phyloP scores from a whole-genome alignment of 2,797 vertebrate genomes.

The Chrosomus eos region DNA sequence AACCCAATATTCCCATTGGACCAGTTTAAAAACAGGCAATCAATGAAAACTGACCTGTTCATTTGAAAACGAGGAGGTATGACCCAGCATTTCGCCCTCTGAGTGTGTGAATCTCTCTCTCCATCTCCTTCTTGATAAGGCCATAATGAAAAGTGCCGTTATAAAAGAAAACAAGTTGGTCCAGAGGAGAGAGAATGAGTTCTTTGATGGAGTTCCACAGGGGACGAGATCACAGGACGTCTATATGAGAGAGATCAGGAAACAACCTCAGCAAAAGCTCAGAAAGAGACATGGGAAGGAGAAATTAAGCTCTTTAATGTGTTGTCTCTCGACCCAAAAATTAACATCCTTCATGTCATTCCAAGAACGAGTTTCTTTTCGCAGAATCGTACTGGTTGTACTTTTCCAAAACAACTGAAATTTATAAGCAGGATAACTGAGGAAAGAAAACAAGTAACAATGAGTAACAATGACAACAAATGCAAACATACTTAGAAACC shows the following conservation, averaged over 20 bases:
- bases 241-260: conserved; percentile 33
- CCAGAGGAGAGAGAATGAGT: conserved; percentile 5
- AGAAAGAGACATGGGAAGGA: not conserved
- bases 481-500: too few species aligned
- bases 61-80: conserved; percentile 9
- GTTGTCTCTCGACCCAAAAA: not conserved
- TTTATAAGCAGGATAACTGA: too few species aligned
- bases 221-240: conserved; percentile 33
- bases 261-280: conserved; percentile 4
- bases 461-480: too few species aligned
- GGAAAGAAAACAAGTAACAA: too few species aligned
- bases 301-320: conserved; percentile 10
- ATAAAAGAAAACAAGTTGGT: conserved; percentile 23
- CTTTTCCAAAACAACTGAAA: not conserved
- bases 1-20: conserved; percentile 46
- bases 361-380: not conserved
- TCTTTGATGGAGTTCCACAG: conserved; percentile 20
- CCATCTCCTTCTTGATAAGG: conserved; percentile 7
- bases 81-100: conserved; percentile 4
- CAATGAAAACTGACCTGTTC: conserved; percentile 35
- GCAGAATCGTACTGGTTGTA: not conserved
- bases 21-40: conserved; percentile 46
- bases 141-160: conserved; percentile 29
- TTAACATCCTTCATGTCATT: not conserved
- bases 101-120: conserved; percentile 14